Conservation (phyloP, 2,113 vertebrate species). For the Clarias macrocephalus region DNA sequence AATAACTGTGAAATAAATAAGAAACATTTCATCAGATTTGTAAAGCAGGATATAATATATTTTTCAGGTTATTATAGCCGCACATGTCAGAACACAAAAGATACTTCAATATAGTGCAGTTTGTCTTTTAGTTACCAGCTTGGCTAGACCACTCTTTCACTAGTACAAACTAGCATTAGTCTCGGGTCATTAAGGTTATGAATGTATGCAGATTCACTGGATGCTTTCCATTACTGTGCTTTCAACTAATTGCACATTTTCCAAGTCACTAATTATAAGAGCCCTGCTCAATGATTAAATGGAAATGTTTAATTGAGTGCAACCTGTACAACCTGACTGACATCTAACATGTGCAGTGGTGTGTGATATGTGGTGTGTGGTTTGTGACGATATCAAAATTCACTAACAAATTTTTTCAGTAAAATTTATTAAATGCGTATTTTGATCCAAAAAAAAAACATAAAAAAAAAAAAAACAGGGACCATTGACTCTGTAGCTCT, state of each 20-base stretch:
- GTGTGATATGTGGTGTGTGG: neutral
- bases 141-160: neutral
- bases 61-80: neutral
- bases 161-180: neutral
- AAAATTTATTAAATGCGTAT: neutral
- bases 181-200: neutral
- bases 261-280: neutral
- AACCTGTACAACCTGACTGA: neutral
- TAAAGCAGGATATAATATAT: neutral
- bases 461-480: neutral
- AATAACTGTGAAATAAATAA: neutral
- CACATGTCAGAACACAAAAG: neutral
- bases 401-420: neutral
- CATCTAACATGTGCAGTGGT: neutral
- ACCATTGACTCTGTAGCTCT: neutral
- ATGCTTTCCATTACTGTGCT: neutral
- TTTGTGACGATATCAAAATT: neutral
- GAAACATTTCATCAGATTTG: neutral
- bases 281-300: constrained; percentile 9
- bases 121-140: neutral
- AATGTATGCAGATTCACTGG: neutral
- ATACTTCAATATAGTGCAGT: neutral
- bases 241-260: neutral
- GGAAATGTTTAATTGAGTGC: constrained; percentile 14
- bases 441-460: neutral